Conservation (phyloP, 2,113 vertebrate species). For the Nipponia nippon region DNA sequence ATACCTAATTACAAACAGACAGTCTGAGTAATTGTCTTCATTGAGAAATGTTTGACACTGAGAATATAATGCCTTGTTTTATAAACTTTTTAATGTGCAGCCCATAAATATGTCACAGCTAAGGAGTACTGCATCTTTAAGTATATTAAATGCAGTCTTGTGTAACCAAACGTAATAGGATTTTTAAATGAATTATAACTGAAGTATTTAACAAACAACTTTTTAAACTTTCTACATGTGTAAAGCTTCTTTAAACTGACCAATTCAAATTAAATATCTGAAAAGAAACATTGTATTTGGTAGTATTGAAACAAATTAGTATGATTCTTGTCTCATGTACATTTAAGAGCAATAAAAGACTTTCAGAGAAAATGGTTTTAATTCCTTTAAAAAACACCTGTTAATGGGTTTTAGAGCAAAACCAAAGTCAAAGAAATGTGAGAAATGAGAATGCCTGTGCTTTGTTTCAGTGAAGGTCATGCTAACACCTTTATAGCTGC, state of each 20-base stretch:
- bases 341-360: conserved; percentile 5
- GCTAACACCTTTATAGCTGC: not conserved
- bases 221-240: conserved; percentile 71
- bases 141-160: conserved; percentile 79
- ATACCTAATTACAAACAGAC: conserved; percentile 72
- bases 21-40: conserved; percentile 72
- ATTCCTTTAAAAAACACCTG: not conserved
- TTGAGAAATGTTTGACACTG: conserved; percentile 69
- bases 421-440: not conserved
- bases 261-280: conserved; percentile 34
- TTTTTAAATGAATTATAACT: conserved; percentile 80
- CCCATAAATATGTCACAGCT: conserved; percentile 75
- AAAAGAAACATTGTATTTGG: conserved; percentile 20
- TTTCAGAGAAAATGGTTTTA: not conserved
- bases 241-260: conserved; percentile 66
- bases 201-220: conserved; percentile 69
- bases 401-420: not conserved
- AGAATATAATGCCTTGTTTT: conserved; percentile 74
- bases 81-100: conserved; percentile 72
- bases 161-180: conserved; percentile 82
- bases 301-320: not conserved
- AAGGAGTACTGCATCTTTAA: conserved; percentile 76
- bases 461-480: not conserved
- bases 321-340: not conserved
- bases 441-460: not conserved